Percentiles rank a stretch among this genome's conserved stretches.
These are phyloP conservation scores for Pangasianodon hypophthalmus DNA, from an alignment of 2,113 vertebrate genomes.

Conservation along the genomic window DNA sequence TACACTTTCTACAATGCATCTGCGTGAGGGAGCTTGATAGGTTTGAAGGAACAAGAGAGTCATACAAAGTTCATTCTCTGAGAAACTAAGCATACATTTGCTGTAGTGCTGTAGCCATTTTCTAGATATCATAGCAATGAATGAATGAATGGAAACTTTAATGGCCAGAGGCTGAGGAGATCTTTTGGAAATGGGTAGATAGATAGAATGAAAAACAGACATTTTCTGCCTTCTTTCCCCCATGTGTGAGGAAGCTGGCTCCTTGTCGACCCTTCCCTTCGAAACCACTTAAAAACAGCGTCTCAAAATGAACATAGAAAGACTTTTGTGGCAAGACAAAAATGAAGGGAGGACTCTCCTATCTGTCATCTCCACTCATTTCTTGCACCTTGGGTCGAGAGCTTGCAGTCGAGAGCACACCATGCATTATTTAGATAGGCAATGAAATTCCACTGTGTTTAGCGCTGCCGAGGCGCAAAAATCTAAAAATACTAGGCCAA, in stretches of 20 bases:
- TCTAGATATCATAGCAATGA: background rate
- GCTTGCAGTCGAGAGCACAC: constrained; percentile 58
- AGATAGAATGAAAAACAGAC: background rate
- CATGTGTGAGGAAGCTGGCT: constrained; percentile 14
- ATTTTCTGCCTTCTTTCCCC: background rate
- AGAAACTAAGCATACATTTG: background rate
- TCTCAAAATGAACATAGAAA: constrained; percentile 64
- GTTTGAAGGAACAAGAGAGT: background rate
- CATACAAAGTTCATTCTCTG: background rate
- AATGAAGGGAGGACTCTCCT: constrained; percentile 51
- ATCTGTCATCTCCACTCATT: constrained; percentile 68
- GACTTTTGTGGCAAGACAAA: constrained; percentile 59
- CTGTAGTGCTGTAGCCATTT: background rate
- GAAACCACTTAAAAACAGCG: constrained; percentile 54
- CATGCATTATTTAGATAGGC: constrained; percentile 77
- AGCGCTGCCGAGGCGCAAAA: constrained; percentile 53
- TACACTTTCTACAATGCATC: background rate
- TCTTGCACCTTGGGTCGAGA: constrained; percentile 64
- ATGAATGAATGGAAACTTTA: background rate
- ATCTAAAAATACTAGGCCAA: constrained; percentile 73
- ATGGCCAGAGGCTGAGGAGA: background rate
- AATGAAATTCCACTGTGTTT: constrained; percentile 70
- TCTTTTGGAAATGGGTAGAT: background rate
- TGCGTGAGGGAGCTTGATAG: background rate
- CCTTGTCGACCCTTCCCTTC: constrained; percentile 41